Base-by-base conservation (phyloP, 2,113 vertebrate genomes). In the Perognathus longimembris region DNA sequence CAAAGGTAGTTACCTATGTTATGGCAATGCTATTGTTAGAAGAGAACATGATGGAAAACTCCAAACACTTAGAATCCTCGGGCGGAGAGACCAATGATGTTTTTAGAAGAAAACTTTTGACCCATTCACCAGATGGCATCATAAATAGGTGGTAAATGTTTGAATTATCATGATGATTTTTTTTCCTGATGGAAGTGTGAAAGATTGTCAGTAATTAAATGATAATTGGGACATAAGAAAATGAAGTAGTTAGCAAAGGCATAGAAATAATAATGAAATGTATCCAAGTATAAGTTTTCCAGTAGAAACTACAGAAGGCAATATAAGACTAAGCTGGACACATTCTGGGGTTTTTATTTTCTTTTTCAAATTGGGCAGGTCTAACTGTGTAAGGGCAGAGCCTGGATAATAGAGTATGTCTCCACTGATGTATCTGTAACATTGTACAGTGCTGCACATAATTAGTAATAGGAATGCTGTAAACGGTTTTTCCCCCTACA, bases 381-480 rank as follows among this genome's bases (percentile, higher is more conserved):
- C 8, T 38, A 74, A 80, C 5, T 38, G 61, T 86, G 24, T 50
- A 57, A 26, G 8, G 30, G 1, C 2, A 71, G 63, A 66, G 11
- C 9, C 8, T 91, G 79, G 17, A 42, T 76, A 54, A 10, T n/a
- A 88, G 30, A 26, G 50, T 78, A 75, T 71, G 66, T 92, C 57
- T 91, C 77, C 71, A 74, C 21, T 76, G 36, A 73, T 71, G 20
- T 34, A 69, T 82, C 84, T 93, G 36, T 42, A 83, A 91, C 66
- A 86, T 64, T 92, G 50, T 96, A 82, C 59, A 89, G 59, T 85
- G 64, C 61, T 93, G 66, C 30, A 21, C 30, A 63, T 82, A 91
- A 96, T 96, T 95, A 89, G 77, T 57, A 83, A 73, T 57, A 93
- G 50, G 59, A 93, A 89, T 88, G 32, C 34, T 93, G 36, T 92